A percentile compares a stretch with the other conserved stretches of the same genome.
These are phyloP conservation scores for Haliclona indistincta DNA, from an alignment of 37 sponge, comb jelly and placozoan species.

Conservation along the genomic window DNA sequence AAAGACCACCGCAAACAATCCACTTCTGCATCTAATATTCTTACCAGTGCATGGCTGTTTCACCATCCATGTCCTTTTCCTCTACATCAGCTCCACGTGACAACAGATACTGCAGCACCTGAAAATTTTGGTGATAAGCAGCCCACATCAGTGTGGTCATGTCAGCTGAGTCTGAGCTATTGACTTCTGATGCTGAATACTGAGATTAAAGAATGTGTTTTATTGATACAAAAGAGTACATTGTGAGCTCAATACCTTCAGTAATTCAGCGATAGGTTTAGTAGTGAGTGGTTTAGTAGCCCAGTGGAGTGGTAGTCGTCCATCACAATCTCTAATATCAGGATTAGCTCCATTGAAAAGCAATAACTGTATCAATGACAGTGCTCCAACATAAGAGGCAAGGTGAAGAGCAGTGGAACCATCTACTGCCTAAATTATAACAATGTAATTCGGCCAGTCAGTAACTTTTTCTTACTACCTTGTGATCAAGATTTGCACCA, in stretches of 20 bases:
- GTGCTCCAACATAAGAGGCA: slow-evolving; percentile 70
- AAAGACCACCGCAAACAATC: neutral
- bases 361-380: slow-evolving; percentile 73
- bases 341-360: slow-evolving; percentile 72
- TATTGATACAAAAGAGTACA: neutral
- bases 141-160: slow-evolving; percentile 95
- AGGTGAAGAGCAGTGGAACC: slow-evolving; percentile 78
- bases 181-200: slow-evolving; percentile 28
- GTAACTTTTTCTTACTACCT: slow-evolving; percentile 20
- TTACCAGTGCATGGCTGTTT: slow-evolving; percentile 91
- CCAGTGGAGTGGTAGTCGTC: slow-evolving; percentile 87
- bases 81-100: slow-evolving; percentile 72
- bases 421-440: slow-evolving; percentile 41
- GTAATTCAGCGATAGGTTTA: slow-evolving; percentile 32
- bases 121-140: slow-evolving; percentile 56
- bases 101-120: slow-evolving; percentile 42
- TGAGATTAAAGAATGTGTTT: neutral
- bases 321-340: slow-evolving; percentile 69
- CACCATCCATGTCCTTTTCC: slow-evolving; percentile 87
- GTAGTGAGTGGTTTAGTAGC: slow-evolving; percentile 46
- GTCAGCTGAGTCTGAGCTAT: slow-evolving; percentile 69
- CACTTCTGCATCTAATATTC: too few species aligned
- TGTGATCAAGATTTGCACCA: slow-evolving; percentile 70
- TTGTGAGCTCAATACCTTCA: slow-evolving; percentile 33
- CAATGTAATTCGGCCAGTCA: too few species aligned